phyloP scores from a whole-genome alignment of 2,888 invertebrate species.

The Cosmorhoe ocellata region DNA sequence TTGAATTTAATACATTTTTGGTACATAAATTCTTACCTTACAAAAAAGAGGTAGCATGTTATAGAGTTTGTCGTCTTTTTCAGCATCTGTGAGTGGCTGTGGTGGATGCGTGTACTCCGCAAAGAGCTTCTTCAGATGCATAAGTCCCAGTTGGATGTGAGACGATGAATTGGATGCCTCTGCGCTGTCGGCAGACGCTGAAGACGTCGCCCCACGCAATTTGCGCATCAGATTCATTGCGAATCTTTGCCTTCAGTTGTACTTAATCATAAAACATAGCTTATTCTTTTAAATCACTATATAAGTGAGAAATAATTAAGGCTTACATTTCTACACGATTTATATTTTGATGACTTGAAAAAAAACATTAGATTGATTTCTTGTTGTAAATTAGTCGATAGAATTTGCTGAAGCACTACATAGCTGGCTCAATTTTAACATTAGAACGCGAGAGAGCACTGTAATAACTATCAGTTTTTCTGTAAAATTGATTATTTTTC shows the following conservation, averaged over 20 bases:
- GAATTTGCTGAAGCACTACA: constrained; percentile 7
- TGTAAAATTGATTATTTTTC: constrained; percentile 31
- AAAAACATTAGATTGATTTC: constrained; percentile 12
- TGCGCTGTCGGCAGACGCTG: constrained; percentile 78
- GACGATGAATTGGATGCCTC: constrained; percentile 85
- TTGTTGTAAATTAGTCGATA: constrained; percentile 3
- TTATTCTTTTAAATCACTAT: constrained; percentile 2
- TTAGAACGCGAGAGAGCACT: constrained; percentile 3
- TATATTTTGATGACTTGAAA: constrained; percentile 17
- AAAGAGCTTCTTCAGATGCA: constrained; percentile 98
- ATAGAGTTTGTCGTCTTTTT: constrained; percentile 96
- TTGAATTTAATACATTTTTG: too few species aligned
- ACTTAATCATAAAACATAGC: constrained; percentile 10
- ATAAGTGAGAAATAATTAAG: constrained; percentile 12
- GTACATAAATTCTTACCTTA: constrained; percentile 91
- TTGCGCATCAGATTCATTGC: constrained; percentile 96
- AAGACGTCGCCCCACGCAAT: constrained; percentile 84
- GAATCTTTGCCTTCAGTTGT: constrained; percentile 10
- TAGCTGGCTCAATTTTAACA: constrained; percentile 1
- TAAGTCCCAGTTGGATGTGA: constrained; percentile 94
- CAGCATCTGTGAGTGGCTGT: constrained; percentile 89
- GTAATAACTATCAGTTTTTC: constrained; percentile 6
- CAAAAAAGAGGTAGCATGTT: constrained; percentile 99
- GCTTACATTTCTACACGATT: constrained; percentile 19
- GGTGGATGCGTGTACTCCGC: constrained; percentile 96